These are phyloP conservation scores for Pycnonotus jocosus DNA, from an alignment of 2,113 vertebrate genomes.

Conservation along the genomic window DNA sequence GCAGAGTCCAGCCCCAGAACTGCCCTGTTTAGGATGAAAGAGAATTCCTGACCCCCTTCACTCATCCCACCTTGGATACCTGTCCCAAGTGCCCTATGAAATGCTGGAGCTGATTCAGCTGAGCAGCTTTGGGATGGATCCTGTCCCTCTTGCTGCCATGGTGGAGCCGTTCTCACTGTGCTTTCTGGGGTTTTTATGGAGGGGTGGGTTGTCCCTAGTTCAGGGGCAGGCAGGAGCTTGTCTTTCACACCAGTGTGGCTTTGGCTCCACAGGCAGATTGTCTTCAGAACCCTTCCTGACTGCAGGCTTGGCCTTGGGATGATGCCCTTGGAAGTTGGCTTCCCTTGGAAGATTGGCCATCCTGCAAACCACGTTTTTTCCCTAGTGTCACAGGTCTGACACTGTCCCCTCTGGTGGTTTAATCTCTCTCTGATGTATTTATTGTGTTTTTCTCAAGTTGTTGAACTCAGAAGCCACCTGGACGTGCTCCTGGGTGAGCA, in stretches of 20 bases:
- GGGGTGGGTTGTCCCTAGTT: background rate
- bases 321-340: background rate
- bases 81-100: background rate
- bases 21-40: background rate
- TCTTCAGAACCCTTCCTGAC: background rate
- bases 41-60: background rate
- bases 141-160: background rate
- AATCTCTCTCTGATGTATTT: accelerated
- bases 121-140: background rate
- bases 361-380: background rate
- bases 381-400: background rate
- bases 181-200: background rate
- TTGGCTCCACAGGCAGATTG: background rate
- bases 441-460: accelerated
- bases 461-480: background rate
- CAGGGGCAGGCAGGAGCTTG: background rate
- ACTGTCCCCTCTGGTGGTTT: background rate
- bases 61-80: background rate
- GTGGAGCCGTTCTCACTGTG: background rate
- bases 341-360: background rate
- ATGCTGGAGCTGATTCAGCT: background rate
- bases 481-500: accelerated
- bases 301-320: background rate
- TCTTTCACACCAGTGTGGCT: background rate
- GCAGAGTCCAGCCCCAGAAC: too few relatives aligned